Base-by-base conservation (phyloP, 2,888 invertebrate genomes). In the Cerastis leucographa region DNA sequence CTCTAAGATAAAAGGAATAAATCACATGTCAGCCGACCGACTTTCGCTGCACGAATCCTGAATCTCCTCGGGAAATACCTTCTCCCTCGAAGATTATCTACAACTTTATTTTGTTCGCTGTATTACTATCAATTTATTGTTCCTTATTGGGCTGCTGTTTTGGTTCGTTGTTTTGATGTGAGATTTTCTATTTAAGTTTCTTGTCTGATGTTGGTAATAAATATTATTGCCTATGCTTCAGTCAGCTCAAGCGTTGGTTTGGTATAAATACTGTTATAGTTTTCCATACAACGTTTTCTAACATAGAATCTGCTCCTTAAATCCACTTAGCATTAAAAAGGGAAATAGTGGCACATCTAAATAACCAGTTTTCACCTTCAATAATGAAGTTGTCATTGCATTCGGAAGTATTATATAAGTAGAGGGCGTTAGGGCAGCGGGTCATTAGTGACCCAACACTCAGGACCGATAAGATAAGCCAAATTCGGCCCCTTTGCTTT, bases 1-100 rank as follows among this genome's bases (percentile, higher is more conserved):
- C 89, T 92, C 92, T 88, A 89, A 94, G 94, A 95, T 95, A 94
- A 95, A 94, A 93, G 93, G 93, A 94, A 96, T 95, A 95, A 95
- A 95, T 95, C 95, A 94, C 93, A 91, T 93, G 94, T 95, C 95
- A 94, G 91, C 87, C 92, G 91, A 93, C 92, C 91, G 93, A 92
- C 95, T 94, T 94, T 94, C 94, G 93, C 90, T 91, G 92, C 90
- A 91, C 89, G 89, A 88, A 83, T 84, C 84, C 85, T 80, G 85
- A 87, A 87, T 86, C 81, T 85, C 75, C 81, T 80, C 76, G 85
- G 85, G 80, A 86, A 87, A 87, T 89, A 87, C 86, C 89, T 86
- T 81, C 84, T 88, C 76, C 80, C 85, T 88, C 83, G 81, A 87
- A 87, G 86, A 89, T 89, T 87, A 89, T 86, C 85, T 86, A 85